phyloP scores from a whole-genome alignment of 2,113 vertebrate species.

The Coptodon bakossiorum region DNA sequence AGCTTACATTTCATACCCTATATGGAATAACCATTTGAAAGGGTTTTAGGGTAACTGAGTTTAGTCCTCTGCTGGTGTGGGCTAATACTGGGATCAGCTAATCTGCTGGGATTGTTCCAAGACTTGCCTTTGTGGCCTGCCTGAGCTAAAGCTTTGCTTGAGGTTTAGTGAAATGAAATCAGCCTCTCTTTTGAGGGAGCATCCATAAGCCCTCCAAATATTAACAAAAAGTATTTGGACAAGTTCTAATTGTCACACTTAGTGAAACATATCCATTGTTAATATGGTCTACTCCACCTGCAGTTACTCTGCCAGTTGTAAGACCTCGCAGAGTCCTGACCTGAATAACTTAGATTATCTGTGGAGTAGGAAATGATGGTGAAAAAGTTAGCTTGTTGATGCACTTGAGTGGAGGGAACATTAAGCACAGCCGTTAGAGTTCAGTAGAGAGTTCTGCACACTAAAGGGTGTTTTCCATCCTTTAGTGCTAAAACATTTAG shows the following conservation, averaged over 20 bases:
- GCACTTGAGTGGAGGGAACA: not conserved
- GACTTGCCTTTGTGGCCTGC: not conserved
- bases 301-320: not conserved
- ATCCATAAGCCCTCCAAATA: not conserved
- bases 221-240: not conserved
- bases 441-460: too few species aligned
- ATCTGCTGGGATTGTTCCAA: not conserved
- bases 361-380: not conserved
- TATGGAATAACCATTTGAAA: not conserved
- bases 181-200: not conserved
- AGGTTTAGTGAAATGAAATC: not conserved
- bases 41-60: not conserved
- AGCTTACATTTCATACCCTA: not conserved
- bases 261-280: not conserved
- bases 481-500: too few species aligned
- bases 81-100: not conserved
- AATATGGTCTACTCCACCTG: not conserved
- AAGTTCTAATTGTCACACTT: not conserved
- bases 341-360: not conserved
- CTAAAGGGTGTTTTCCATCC: too few species aligned
- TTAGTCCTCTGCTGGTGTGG: not conserved
- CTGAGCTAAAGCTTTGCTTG: not conserved
- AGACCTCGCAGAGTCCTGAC: not conserved
- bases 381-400: not conserved
- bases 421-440: not conserved